A percentile compares a stretch with the other conserved stretches of the same genome.
phyloP scores from a whole-genome alignment of 2,113 vertebrate species.

The Perca flavescens region DNA sequence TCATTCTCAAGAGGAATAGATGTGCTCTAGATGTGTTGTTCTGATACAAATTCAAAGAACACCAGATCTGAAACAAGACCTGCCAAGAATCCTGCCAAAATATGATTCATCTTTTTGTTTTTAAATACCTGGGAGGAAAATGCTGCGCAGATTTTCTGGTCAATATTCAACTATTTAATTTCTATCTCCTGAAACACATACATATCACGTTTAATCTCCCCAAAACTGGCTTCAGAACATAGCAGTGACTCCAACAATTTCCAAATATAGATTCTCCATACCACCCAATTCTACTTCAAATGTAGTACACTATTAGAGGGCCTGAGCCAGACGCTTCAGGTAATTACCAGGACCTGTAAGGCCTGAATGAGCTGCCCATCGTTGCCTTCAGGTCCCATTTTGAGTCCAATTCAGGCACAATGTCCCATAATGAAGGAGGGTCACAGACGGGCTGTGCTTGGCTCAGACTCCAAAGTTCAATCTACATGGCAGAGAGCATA shows the following conservation, averaged over 20 bases:
- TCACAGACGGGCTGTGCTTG: slow-evolving; percentile 49
- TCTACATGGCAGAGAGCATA: slow-evolving; percentile 60
- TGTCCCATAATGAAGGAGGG: slow-evolving; percentile 67
- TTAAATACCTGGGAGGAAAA: slow-evolving; percentile 28
- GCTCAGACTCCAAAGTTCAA: slow-evolving; percentile 65
- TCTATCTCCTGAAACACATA: slow-evolving; percentile 37
- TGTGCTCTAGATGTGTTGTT: background rate
- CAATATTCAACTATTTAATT: slow-evolving; percentile 58
- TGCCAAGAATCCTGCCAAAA: slow-evolving; percentile 33
- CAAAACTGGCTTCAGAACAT: slow-evolving; percentile 38
- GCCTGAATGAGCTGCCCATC: slow-evolving; percentile 68
- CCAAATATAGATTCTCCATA: slow-evolving; percentile 64
- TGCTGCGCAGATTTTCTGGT: slow-evolving; percentile 16
- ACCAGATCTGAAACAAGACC: slow-evolving; percentile 5
- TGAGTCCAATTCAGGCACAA: slow-evolving; percentile 70
- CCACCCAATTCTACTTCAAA: slow-evolving; percentile 42
- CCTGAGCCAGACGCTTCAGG: slow-evolving; percentile 63
- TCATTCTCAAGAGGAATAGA: background rate
- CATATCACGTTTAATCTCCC: slow-evolving; percentile 26
- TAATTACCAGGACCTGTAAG: slow-evolving; percentile 68
- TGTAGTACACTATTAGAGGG: slow-evolving; percentile 67
- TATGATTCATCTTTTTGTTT: slow-evolving; percentile 36
- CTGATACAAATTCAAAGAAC: slow-evolving; percentile 20
- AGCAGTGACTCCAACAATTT: slow-evolving; percentile 40
- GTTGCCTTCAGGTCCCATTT: slow-evolving; percentile 65